Conservation (phyloP, 2,888 invertebrate genomes). For the Syrista parreyssii region DNA sequence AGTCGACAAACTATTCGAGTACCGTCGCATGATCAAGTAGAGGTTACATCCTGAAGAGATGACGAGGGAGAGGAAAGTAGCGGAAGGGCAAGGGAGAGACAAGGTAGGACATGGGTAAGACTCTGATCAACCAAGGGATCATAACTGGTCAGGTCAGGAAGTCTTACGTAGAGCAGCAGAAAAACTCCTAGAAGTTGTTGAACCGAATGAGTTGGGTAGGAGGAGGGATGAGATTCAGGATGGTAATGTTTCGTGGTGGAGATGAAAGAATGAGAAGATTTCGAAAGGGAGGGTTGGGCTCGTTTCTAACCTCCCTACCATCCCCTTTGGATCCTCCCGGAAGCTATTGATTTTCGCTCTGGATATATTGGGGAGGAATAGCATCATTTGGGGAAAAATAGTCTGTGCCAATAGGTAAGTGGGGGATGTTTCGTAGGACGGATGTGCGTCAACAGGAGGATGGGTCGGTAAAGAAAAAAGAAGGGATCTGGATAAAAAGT, state of each 20-base stretch:
- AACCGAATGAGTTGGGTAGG: neutral
- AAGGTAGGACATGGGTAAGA: neutral
- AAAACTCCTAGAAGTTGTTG: neutral
- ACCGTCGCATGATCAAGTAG: neutral
- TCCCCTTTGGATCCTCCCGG: neutral
- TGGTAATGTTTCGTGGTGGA: neutral
- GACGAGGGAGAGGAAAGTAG: neutral
- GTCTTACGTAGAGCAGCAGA: neutral
- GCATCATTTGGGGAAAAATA: neutral
- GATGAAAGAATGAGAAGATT: neutral
- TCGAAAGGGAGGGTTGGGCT: neutral
- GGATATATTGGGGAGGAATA: neutral
- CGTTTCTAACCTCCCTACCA: neutral
- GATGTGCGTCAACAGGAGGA: too few relatives aligned
- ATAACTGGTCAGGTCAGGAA: neutral
- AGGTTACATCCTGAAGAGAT: neutral
- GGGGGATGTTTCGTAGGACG: neutral
- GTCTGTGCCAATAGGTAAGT: neutral
- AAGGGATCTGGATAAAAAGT: neutral
- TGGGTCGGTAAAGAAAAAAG: neutral
- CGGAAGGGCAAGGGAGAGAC: neutral
- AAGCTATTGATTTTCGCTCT: slow-evolving; percentile 3
- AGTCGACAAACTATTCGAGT: neutral
- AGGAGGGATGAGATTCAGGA: neutral
- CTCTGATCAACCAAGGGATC: neutral